These are phyloP conservation scores for Euthynnus affinis DNA, from an alignment of 2,797 vertebrate genomes.

Conservation along the genomic window DNA sequence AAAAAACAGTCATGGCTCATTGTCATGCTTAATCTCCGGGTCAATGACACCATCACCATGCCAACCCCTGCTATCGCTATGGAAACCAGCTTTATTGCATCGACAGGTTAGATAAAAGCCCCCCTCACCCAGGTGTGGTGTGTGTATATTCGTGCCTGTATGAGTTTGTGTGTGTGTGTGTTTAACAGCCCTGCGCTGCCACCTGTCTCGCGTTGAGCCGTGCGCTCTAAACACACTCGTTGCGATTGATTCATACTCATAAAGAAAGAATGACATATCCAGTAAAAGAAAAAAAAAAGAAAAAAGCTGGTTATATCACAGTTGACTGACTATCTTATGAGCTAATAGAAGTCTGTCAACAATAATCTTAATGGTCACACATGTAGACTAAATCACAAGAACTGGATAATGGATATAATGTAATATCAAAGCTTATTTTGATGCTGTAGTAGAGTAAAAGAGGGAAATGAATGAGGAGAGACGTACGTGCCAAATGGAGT, in stretches of 20 bases:
- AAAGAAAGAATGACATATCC: conserved; percentile 39
- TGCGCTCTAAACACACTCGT: conserved; percentile 52
- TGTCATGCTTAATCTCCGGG: conserved; percentile 81
- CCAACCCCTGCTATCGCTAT: conserved; percentile 79
- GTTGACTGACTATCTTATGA: neutral
- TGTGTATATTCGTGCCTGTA: conserved; percentile 33
- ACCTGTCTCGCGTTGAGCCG: conserved; percentile 59
- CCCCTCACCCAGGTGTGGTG: conserved; percentile 62
- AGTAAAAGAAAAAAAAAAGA: no score
- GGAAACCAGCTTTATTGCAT: conserved; percentile 79
- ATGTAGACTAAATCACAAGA: neutral
- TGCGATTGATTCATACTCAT: conserved; percentile 40
- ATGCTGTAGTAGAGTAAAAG: neutral
- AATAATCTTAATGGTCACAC: neutral
- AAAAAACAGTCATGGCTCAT: conserved; percentile 66
- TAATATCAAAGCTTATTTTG: neutral
- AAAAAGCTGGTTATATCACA: conserved; percentile 29
- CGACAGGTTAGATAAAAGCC: conserved; percentile 68
- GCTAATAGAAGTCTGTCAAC: neutral
- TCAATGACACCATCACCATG: conserved; percentile 84
- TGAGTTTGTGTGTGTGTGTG: conserved; percentile 34
- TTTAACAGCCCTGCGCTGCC: conserved; percentile 55
- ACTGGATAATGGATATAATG: neutral
- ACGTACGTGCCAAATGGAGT: conserved; percentile 3
- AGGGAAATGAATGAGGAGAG: conserved; percentile 26